These are phyloP conservation scores for Xiphorhynchus erythropygius DNA, from an alignment of 2,797 vertebrate genomes.

Conservation along the genomic window DNA sequence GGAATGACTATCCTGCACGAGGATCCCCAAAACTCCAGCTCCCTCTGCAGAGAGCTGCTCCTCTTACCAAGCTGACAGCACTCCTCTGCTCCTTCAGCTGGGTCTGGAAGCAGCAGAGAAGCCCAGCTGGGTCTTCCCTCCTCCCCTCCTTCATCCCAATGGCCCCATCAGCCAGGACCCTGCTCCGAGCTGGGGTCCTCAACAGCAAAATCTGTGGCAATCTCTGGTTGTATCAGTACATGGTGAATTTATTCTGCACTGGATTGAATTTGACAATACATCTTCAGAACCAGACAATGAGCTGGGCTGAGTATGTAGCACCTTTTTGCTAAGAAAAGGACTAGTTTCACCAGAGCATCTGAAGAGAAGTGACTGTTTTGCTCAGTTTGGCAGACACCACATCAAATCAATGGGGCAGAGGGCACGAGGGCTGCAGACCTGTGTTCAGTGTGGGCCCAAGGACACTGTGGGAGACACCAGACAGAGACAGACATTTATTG, in stretches of 20 bases:
- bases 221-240: accelerated
- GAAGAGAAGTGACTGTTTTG: background rate
- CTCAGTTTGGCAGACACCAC: background rate
- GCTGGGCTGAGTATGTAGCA: background rate
- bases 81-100: accelerated
- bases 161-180: background rate
- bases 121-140: background rate
- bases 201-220: background rate
- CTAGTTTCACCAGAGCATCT: background rate
- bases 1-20: background rate
- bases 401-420: accelerated
- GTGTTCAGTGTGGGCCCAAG: accelerated
- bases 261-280: background rate
- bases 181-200: background rate
- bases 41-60: background rate
- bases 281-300: background rate
- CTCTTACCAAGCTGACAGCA: background rate
- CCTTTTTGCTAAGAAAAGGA: background rate
- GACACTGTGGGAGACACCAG: background rate
- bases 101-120: background rate
- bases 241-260: background rate
- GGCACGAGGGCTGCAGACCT: background rate
- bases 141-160: background rate
- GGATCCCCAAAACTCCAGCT: background rate
- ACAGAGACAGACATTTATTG: background rate